Percentiles rank a stretch among this genome's conserved stretches.
These are phyloP conservation scores for Drosophila pseudotalamancana DNA, from an alignment of 2,888 invertebrate genomes.

Conservation along the genomic window DNA sequence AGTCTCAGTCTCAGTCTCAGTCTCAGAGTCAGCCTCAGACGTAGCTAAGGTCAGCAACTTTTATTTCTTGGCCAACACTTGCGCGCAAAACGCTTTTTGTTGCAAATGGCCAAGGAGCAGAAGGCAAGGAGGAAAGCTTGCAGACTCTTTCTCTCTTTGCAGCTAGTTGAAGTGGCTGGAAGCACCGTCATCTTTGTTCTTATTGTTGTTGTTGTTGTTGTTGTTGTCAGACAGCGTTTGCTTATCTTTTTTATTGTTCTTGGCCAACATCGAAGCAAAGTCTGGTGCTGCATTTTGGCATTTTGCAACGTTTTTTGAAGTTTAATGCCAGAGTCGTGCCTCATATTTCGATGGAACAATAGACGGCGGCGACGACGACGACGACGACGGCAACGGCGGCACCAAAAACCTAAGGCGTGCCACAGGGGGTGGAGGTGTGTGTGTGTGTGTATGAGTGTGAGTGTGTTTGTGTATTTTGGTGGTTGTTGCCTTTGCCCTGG, in stretches of 20 bases:
- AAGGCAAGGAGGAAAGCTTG: not conserved
- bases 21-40: constrained; percentile 33
- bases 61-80: constrained; percentile 80
- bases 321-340: constrained; percentile 81
- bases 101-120: constrained; percentile 54
- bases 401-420: constrained; percentile 62
- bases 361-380: constrained; percentile 48
- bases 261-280: constrained; percentile 69
- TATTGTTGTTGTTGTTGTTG: constrained; percentile 10
- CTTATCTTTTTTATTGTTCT: constrained; percentile 80
- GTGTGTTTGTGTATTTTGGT: constrained; percentile 55
- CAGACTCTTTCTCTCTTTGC: constrained; percentile 12
- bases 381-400: constrained; percentile 5
- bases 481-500: constrained; percentile 59
- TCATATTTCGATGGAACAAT: constrained; percentile 78
- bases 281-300: constrained; percentile 74
- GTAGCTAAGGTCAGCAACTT: constrained; percentile 76
- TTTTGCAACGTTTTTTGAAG: constrained; percentile 78
- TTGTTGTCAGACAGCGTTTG: constrained; percentile 65
- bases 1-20: constrained; percentile 38
- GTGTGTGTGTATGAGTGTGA: constrained; percentile 49
- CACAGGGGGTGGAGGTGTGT: constrained; percentile 69
- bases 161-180: constrained; percentile 53
- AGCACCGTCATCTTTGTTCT: constrained; percentile 41
- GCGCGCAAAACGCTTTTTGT: constrained; percentile 62